These are phyloP conservation scores for Eupeodes latifasciatus DNA, from an alignment of 2,888 invertebrate genomes.

Conservation along the genomic window DNA sequence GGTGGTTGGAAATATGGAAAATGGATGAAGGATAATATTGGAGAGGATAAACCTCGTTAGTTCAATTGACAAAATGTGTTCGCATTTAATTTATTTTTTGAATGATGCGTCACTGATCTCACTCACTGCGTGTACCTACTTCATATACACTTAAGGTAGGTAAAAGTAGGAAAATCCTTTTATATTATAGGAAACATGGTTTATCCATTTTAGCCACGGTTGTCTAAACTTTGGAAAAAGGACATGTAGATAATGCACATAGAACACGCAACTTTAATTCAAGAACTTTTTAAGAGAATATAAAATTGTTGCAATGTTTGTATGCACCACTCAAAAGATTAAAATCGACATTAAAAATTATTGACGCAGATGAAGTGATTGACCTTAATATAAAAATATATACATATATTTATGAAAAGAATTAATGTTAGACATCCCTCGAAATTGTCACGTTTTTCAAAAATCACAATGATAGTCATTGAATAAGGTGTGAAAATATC, in stretches of 20 bases:
- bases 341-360: too few species aligned
- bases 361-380: too few species aligned
- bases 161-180: background rate
- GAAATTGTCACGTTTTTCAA: too few species aligned
- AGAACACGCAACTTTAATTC: background rate
- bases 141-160: background rate
- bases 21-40: background rate
- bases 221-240: background rate
- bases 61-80: constrained; percentile 56
- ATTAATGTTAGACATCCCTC: too few species aligned
- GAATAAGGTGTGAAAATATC: too few species aligned
- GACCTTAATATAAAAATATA: too few species aligned
- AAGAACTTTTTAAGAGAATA: background rate
- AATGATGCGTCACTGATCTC: constrained; percentile 44
- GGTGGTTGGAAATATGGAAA: background rate
- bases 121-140: background rate
- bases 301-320: background rate
- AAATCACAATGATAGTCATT: too few species aligned
- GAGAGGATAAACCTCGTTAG: constrained; percentile 42
- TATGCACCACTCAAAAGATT: too few species aligned
- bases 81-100: constrained; percentile 39
- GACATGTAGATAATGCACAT: background rate
- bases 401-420: too few species aligned
- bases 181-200: background rate
- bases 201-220: constrained; percentile 27